Percentiles rank a stretch among this genome's conserved stretches.
Conservation (phyloP, 2,113 vertebrate species). For the Microcebus jonahi region DNA sequence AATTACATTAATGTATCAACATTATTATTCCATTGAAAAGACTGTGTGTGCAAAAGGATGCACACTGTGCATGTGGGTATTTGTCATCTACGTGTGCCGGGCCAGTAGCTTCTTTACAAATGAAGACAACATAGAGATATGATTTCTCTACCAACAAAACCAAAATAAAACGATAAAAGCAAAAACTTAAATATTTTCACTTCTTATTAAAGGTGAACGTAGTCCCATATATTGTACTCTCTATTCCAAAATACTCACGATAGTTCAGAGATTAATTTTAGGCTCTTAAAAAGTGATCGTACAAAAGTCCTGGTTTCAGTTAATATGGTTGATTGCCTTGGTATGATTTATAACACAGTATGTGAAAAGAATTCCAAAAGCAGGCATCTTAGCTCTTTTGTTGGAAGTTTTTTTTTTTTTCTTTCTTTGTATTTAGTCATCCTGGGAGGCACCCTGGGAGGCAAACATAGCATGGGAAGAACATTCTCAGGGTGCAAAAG, state of each 20-base stretch:
- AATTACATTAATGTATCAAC: background rate
- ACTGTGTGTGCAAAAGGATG: background rate
- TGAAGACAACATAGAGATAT: background rate
- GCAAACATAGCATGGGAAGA: conserved; percentile 56
- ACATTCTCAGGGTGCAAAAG: conserved; percentile 58
- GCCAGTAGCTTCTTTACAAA: background rate
- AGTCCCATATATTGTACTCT: background rate
- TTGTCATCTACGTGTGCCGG: background rate
- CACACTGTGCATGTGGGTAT: too few relatives aligned
- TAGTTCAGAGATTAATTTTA: conserved; percentile 55
- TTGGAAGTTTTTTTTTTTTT: background rate
- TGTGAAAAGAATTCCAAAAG: conserved; percentile 65
- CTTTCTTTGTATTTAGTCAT: conserved; percentile 66
- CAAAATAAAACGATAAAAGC: background rate
- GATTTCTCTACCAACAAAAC: background rate
- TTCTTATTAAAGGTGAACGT: conserved; percentile 29
- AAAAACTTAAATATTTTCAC: background rate
- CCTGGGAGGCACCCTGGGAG: conserved; percentile 71
- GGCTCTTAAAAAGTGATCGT: conserved; percentile 37
- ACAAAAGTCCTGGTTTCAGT: conserved; percentile 54
- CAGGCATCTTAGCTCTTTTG: conserved; percentile 54
- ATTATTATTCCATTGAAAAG: background rate
- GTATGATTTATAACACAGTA: conserved; percentile 53
- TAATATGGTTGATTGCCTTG: conserved; percentile 44
- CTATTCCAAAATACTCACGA: background rate